Evolutionary conservation across 2,888 invertebrate species (phyloP), one percentile per base, ranked within the genome.

Genomic region (Mimumesa dahlbomi): DNA sequence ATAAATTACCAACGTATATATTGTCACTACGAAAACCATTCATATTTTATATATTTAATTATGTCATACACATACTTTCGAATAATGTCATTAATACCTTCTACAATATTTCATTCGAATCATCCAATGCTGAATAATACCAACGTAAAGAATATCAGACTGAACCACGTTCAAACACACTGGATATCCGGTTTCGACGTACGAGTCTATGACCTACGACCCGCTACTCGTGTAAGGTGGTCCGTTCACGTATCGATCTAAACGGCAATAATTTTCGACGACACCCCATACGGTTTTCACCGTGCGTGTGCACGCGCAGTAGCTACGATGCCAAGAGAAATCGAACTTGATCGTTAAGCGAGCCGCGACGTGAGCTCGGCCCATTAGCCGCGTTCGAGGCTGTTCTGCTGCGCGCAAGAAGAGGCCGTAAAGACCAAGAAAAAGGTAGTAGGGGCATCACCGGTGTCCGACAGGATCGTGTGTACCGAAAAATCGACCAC

Each of bases 331-430:
- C 85, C 85, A 86, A 87, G 87, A 87, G 87, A 87, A 87, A 87
- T 87, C 87, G 87, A 87, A 87, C 82, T 85, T 87, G 87, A 85
- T 86, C 86, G 85, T 85, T 86, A 86, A 86, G 83, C 84, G 79
- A 82, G 83, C 81, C 85, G 86, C 85, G 85, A 84, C 85, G 83
- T 82, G 79, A 77, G 81, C 79, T 79, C 84, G 85, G 84, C 84
- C 83, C 84, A 85, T 86, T 84, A 85, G 83, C 83, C 85, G 84
- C 84, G 82, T 83, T 85, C 82, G 79, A 81, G 76, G 75, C 75
- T 66, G 64, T 65, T 75, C 75, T 64, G 70, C 64, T 49, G 48
- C 22, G 53, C 38, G 49, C 57, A 53, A 70, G 61, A 61, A 48
- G 56, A 16, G 53, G 36, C 59, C 46, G 22, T 36, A 43, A 50